Percentiles rank a stretch among this genome's conserved stretches.
phyloP scores from a whole-genome alignment of 2,113 vertebrate genomes.

The Stegostoma tigrinum region DNA sequence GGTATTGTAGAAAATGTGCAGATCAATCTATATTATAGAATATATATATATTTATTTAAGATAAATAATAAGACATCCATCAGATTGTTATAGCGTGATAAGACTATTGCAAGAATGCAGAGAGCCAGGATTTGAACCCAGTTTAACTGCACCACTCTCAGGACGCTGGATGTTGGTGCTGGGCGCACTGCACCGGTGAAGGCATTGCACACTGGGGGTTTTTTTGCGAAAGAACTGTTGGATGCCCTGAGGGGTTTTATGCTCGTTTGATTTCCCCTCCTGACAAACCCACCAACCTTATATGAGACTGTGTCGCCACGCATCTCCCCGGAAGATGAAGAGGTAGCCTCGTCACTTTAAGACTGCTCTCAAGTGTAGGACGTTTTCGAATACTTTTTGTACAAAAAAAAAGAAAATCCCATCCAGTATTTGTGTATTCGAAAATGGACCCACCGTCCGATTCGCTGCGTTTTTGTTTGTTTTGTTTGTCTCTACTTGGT shows the following conservation, averaged over 20 bases:
- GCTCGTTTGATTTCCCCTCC: too few species aligned
- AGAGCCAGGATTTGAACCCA: background rate
- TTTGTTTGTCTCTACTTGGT: too few species aligned
- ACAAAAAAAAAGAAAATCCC: background rate
- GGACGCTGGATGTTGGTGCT: background rate
- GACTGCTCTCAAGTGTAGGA: too few species aligned
- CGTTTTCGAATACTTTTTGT: too few species aligned
- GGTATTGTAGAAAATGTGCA: background rate
- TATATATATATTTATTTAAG: conserved; percentile 19
- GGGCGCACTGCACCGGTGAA: background rate
- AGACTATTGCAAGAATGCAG: background rate
- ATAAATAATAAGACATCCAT: background rate
- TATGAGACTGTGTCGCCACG: too few species aligned
- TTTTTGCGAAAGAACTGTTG: too few species aligned
- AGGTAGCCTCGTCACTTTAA: too few species aligned
- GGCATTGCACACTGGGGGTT: too few species aligned
- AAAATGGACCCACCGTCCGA: background rate
- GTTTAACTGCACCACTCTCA: background rate
- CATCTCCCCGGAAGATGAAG: too few species aligned
- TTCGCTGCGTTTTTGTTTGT: background rate
- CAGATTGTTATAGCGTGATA: background rate
- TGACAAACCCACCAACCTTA: too few species aligned
- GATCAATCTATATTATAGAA: background rate
- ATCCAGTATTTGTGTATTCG: too few species aligned
- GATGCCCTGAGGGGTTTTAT: too few species aligned